Base-by-base conservation (phyloP, 2,113 vertebrate species). In the Phaethon lepturus region DNA sequence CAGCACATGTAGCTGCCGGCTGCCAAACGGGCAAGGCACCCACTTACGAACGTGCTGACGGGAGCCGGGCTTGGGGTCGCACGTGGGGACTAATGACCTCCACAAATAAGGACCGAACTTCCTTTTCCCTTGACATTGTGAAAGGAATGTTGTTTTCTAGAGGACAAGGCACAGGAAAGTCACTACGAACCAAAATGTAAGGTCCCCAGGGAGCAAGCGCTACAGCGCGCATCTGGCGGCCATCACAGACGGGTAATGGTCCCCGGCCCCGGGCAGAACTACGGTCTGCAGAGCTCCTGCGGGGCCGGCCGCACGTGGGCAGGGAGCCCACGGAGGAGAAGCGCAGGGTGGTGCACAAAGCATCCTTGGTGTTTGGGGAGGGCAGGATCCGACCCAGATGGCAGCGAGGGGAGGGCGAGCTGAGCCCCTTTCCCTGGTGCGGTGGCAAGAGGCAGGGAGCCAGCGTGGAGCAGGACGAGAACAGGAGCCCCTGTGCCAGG, bases 41-140 rank as follows among this genome's bases (percentile, higher is more conserved):
- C 4, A 0, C 2, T 42, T n/a, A 31, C 8, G 18, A 78, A 71
- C 25, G 10, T 2, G 4, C 9, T 0, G 0, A 15, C 1, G n/a
- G 69, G 60, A 89, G 64, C 45, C 4, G 4, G 33, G 78, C 29
- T 40, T 17, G 49, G 53, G 49, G 17, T 28, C 44, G 45, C 40
- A 11, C 0, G 0, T 13, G 38, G 53, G 79, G 29, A 76, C 49
- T n/a, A 44, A 53, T 0, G 0, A 42, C 31, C 55, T 24, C 49
- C 11, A 5, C 14, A 71, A 55, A 17, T 7, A 60, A 49, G 38
- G 62, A 40, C 14, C 23, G 50, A 47, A 42, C 4, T 42, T 67
- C 24, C 75, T 40, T 69, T 77, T 78, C n/a, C 47, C 64, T 42
- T 81, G 10, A 63, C 2, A 9, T 3, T 2, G 4, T n/a, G 64